Base-by-base conservation (phyloP, 2,113 vertebrate species). In the Oophaga pumilio region DNA sequence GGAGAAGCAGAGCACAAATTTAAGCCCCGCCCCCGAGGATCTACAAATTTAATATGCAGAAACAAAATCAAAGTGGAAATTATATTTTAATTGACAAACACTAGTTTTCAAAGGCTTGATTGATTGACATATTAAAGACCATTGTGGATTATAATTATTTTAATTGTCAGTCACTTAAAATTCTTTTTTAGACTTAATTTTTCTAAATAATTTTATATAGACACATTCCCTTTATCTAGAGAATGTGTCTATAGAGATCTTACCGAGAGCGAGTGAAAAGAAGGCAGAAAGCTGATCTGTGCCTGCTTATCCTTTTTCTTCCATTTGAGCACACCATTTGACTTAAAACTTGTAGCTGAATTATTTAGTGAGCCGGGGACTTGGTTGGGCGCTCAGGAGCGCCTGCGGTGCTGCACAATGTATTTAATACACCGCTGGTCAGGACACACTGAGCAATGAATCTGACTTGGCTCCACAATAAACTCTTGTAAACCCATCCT, bases 381-480 rank as follows among this genome's bases (percentile, higher is more conserved):
- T n/a, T 95, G 95, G 92, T 93, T 91, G 93, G 93, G 81, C 92
- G 90, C 93, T 94, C 92, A 88, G 86, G 90, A 93, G 92, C 95
- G 94, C 94, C 93, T 92, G 93, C 91, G 92, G 94, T 91, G 93
- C 93, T 91, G 89, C 93, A 91, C 87, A 90, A 90, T 92, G 91
- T 90, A 93, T 96, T 96, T 96, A 93, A 95, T 95, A 93, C 93
- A 93, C 92, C 91, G 91, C 92, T 95, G 94, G 93, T 94, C 94
- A 95, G 91, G 93, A 94, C 93, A 95, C 95, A 95, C 93, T 93
- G 93, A 89, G 89, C 69, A 43, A 90, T 91, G 43, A 92, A 94
- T 91, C 92, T 93, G 90, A 60, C 69, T 89, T 0, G 90, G 85
- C 85, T 92, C 94, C 94, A 88, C 26, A 90, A 43, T 11, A 68